Evolutionary conservation across 2,888 invertebrate genomes (phyloP).

Genomic region (Stramonita haemastoma): DNA sequence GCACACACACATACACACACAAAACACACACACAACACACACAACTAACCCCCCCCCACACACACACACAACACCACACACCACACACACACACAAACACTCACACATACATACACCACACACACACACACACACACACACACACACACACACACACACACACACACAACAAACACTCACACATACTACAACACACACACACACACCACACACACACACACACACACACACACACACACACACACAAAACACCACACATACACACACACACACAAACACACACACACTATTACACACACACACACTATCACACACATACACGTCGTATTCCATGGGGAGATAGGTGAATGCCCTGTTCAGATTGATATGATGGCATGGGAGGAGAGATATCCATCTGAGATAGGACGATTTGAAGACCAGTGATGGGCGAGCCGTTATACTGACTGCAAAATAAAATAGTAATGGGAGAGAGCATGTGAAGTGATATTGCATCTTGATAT

Average conservation of each 20-base stretch:
- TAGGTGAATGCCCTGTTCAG: too few species aligned
- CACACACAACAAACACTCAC: not conserved
- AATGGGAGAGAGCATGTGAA: too few species aligned
- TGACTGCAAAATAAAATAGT: too few species aligned
- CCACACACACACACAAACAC: slow-evolving; percentile 14
- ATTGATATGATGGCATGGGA: too few species aligned
- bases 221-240: not conserved
- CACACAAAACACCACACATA: not conserved
- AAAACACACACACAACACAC: not conserved
- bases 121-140: not conserved
- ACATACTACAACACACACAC: not conserved
- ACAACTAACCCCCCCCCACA: not conserved
- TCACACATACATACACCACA: not conserved
- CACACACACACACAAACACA: not conserved
- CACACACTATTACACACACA: not conserved
- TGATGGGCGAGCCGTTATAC: too few species aligned
- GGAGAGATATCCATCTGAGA: too few species aligned
- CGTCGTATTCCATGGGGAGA: not conserved
- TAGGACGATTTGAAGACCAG: too few species aligned
- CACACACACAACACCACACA: slow-evolving; percentile 7
- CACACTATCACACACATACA: not conserved
- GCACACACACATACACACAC: too few species aligned
- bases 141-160: slow-evolving; percentile 9
- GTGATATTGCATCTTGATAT: too few species aligned
- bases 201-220: not conserved